Percentiles rank a stretch among this genome's conserved stretches.
Conservation (phyloP, 2,797 vertebrate genomes). For the Poeciliopsis infans region DNA sequence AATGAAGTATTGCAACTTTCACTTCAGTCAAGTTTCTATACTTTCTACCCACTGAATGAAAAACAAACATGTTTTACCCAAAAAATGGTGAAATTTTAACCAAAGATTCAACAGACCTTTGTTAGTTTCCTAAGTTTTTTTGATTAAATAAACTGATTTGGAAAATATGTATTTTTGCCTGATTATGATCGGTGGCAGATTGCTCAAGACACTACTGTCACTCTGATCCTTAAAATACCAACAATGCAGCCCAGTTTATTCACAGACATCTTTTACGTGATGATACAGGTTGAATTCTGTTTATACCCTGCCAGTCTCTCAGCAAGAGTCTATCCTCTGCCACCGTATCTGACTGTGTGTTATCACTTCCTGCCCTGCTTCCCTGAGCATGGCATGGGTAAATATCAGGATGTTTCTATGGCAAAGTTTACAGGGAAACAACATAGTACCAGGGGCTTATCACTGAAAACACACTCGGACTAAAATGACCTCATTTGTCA, state of each 20-base stretch:
- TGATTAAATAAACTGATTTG: too few relatives aligned
- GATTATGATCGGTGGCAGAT: too few relatives aligned
- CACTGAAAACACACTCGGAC: constrained; percentile 57
- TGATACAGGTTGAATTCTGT: constrained; percentile 5
- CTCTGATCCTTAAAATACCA: not conserved
- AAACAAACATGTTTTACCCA: too few relatives aligned
- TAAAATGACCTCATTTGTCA: constrained; percentile 64
- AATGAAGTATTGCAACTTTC: too few relatives aligned
- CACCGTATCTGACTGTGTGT: constrained; percentile 43
- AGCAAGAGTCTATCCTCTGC: constrained; percentile 37
- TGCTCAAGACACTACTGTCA: too few relatives aligned
- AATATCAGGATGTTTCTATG: constrained; percentile 60
- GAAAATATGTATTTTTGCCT: too few relatives aligned
- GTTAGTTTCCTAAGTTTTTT: too few relatives aligned
- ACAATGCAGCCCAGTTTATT: not conserved
- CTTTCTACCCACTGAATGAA: too few relatives aligned
- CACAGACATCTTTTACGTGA: not conserved
- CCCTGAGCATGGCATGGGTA: constrained; percentile 37
- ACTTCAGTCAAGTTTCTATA: too few relatives aligned
- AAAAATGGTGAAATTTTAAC: too few relatives aligned
- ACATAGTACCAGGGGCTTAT: constrained; percentile 58
- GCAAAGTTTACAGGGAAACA: constrained; percentile 54
- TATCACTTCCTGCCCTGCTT: constrained; percentile 70
- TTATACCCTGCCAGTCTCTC: constrained; percentile 4
- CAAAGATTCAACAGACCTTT: too few relatives aligned